Evolutionary conservation across 2,888 invertebrate species (phyloP).

Genomic region (Diachrysia chrysitis): DNA sequence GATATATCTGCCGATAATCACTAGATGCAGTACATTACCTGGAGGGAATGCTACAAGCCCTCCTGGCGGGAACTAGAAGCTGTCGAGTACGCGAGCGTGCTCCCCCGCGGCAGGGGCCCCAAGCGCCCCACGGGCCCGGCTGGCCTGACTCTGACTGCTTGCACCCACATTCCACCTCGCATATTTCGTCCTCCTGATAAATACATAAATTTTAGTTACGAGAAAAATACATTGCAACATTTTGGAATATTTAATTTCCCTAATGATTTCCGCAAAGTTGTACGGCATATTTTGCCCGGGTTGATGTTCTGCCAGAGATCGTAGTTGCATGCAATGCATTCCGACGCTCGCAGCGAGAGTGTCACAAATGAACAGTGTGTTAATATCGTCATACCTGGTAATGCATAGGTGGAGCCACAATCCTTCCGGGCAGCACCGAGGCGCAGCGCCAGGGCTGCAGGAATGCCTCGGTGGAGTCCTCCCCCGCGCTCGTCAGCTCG

Average conservation of each 20-base stretch:
- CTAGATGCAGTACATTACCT: slow-evolving; percentile 64
- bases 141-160: slow-evolving; percentile 68
- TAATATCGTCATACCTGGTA: slow-evolving; percentile 83
- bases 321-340: no score
- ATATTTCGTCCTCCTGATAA: slow-evolving; percentile 77
- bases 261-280: no score
- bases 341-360: no score
- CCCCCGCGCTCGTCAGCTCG: slow-evolving; percentile 72
- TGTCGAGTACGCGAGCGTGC: slow-evolving; percentile 82
- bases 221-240: no score
- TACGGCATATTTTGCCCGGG: no score
- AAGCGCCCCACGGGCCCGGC: slow-evolving; percentile 82
- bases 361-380: no score
- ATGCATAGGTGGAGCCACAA: slow-evolving; percentile 77
- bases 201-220: neutral
- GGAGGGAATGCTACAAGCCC: slow-evolving; percentile 75
- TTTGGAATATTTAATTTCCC: no score
- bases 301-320: no score
- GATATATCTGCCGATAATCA: no score
- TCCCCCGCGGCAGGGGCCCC: slow-evolving; percentile 83
- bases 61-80: slow-evolving; percentile 73
- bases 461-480: slow-evolving; percentile 70
- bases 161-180: slow-evolving; percentile 81
- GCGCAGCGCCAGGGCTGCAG: slow-evolving; percentile 85
- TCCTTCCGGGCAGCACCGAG: slow-evolving; percentile 78